Percentiles rank a stretch among this genome's conserved stretches.
Conservation (phyloP, 2,888 invertebrate genomes). For the Arge pagana region DNA sequence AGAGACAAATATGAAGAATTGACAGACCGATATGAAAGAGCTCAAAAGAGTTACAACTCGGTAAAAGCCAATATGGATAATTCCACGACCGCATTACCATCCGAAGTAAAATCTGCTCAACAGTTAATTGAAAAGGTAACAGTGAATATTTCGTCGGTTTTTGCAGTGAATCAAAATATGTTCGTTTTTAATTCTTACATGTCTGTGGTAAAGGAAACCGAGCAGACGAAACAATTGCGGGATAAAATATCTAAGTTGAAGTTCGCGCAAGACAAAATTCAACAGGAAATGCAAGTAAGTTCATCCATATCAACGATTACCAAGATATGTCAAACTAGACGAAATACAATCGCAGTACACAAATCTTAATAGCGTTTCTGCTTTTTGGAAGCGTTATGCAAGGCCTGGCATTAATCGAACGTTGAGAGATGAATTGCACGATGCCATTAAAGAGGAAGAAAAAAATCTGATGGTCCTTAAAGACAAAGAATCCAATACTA, state of each 20-base stretch:
- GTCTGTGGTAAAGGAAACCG: slow-evolving; percentile 28
- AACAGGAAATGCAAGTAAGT: slow-evolving; percentile 39
- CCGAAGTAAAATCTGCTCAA: slow-evolving; percentile 45
- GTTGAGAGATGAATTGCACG: slow-evolving; percentile 61
- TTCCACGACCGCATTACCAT: slow-evolving; percentile 57
- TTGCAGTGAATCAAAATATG: background rate
- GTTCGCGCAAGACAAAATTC: slow-evolving; percentile 40
- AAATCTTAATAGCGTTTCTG: too few relatives aligned
- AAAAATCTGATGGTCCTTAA: slow-evolving; percentile 63
- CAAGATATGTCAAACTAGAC: too few relatives aligned
- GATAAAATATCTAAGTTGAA: slow-evolving; percentile 38
- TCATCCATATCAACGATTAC: background rate
- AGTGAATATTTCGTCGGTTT: slow-evolving; percentile 47
- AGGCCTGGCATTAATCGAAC: slow-evolving; percentile 32
- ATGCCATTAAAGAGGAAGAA: slow-evolving; percentile 63
- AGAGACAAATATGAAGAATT: slow-evolving; percentile 69
- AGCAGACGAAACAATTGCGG: slow-evolving; percentile 35
- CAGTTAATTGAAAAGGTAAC: slow-evolving; percentile 62
- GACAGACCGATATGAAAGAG: slow-evolving; percentile 68
- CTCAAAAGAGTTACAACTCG: slow-evolving; percentile 63
- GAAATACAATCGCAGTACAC: too few relatives aligned
- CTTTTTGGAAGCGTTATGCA: slow-evolving; percentile 32
- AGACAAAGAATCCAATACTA: slow-evolving; percentile 64
- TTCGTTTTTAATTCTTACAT: background rate
- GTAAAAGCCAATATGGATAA: slow-evolving; percentile 61